Percentiles rank a stretch among this genome's conserved stretches.
Evolutionary conservation across 2,888 invertebrate genomes (phyloP).

Genomic region (Tortricodes alternella): DNA sequence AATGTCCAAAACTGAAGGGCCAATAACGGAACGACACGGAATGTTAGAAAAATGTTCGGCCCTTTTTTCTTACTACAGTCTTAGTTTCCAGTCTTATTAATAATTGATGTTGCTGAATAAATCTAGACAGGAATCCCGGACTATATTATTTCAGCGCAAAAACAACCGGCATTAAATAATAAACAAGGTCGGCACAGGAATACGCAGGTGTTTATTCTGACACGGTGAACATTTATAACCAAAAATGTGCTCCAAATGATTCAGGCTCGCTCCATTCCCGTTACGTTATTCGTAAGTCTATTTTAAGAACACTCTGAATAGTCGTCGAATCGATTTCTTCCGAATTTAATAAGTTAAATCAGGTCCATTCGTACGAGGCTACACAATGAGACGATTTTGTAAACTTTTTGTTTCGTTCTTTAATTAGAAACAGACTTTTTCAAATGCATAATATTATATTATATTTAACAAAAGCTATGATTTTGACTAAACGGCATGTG

Average conservation of each 20-base stretch:
- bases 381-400: too few relatives aligned
- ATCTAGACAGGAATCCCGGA: neutral
- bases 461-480: too few relatives aligned
- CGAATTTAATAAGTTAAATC: too few relatives aligned
- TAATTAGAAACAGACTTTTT: too few relatives aligned
- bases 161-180: conserved; percentile 18
- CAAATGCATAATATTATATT: too few relatives aligned
- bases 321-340: neutral
- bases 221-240: conserved; percentile 15
- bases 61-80: neutral
- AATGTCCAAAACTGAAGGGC: neutral
- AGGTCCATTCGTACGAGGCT: too few relatives aligned
- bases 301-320: neutral
- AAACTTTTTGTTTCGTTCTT: too few relatives aligned
- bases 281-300: neutral
- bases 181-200: conserved; percentile 11
- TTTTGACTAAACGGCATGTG: too few relatives aligned
- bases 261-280: neutral
- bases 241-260: conserved; percentile 5
- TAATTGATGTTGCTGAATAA: neutral
- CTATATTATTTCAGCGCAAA: neutral
- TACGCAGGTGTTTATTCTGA: conserved; percentile 20
- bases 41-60: neutral
- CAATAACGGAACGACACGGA: neutral
- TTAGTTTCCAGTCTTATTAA: neutral